Evolutionary conservation across 2,888 invertebrate species (phyloP).

Genomic region (Megaustenia siamemsis): DNA sequence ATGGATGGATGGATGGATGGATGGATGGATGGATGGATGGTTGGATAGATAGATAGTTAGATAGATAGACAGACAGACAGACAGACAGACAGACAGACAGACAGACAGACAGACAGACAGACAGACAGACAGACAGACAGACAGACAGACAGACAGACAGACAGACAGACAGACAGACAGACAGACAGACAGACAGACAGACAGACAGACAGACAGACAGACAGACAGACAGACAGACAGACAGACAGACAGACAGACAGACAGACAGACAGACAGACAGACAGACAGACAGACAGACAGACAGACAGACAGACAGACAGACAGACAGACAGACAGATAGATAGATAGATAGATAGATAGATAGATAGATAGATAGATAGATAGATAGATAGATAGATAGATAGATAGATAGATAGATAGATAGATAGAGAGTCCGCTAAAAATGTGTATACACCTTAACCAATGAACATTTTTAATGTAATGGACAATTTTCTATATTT

Average conservation of each 20-base stretch:
- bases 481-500: too few species aligned
- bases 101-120: constrained; percentile 6
- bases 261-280: not conserved
- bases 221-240: not conserved
- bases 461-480: too few species aligned
- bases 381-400: constrained; percentile 13
- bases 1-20: too few species aligned
- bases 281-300: not conserved
- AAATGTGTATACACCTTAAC: too few species aligned
- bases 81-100: not conserved
- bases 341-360: constrained; percentile 16
- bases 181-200: constrained; percentile 16
- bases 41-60: too few species aligned
- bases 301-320: not conserved
- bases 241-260: not conserved
- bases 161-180: not conserved
- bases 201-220: not conserved
- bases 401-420: not conserved
- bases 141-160: too few species aligned
- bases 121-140: not conserved
- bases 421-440: too few species aligned
- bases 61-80: too few species aligned
- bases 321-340: too few species aligned
- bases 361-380: not conserved
- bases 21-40: too few species aligned